These are phyloP conservation scores for Python bivittatus DNA, from an alignment of 2,113 vertebrate genomes.

Conservation along the genomic window DNA sequence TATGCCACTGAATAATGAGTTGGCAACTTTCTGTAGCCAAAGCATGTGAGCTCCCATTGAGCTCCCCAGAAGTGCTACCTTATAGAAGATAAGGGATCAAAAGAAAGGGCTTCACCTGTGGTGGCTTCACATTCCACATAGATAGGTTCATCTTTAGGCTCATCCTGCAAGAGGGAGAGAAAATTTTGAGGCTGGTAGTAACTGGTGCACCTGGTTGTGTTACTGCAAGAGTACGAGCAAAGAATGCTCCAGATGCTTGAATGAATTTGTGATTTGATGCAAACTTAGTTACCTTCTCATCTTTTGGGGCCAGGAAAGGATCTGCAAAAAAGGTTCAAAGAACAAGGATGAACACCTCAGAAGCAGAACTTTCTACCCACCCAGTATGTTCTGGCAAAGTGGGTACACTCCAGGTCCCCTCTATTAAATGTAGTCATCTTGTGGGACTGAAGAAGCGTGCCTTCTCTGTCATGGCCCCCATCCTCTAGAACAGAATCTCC, in stretches of 20 bases:
- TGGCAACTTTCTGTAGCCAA: not conserved
- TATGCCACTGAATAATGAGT: not conserved
- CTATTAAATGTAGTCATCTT: too few species aligned
- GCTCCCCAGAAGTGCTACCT: too few species aligned
- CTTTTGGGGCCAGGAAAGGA: not conserved
- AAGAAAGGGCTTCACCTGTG: slow-evolving; percentile 22
- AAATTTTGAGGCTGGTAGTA: not conserved
- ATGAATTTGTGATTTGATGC: too few species aligned
- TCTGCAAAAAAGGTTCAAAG: not conserved
- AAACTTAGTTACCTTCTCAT: not conserved
- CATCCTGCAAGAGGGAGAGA: not conserved
- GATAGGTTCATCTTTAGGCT: slow-evolving; percentile 19
- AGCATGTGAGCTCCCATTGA: too few species aligned
- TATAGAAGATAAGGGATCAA: not conserved
- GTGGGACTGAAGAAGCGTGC: too few species aligned
- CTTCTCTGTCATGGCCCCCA: too few species aligned
- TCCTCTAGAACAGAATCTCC: too few species aligned
- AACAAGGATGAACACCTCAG: not conserved
- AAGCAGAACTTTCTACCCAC: not conserved
- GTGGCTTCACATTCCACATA: slow-evolving; percentile 48
- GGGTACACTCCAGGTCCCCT: too few species aligned
- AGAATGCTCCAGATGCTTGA: not conserved
- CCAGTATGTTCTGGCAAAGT: too few species aligned
- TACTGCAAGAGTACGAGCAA: not conserved
- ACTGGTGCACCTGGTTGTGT: not conserved